Percentiles rank a stretch among this genome's conserved stretches.
Conservation (phyloP, 1,140 invertebrate genomes). For the Pseudomyrmex sp. region DNA sequence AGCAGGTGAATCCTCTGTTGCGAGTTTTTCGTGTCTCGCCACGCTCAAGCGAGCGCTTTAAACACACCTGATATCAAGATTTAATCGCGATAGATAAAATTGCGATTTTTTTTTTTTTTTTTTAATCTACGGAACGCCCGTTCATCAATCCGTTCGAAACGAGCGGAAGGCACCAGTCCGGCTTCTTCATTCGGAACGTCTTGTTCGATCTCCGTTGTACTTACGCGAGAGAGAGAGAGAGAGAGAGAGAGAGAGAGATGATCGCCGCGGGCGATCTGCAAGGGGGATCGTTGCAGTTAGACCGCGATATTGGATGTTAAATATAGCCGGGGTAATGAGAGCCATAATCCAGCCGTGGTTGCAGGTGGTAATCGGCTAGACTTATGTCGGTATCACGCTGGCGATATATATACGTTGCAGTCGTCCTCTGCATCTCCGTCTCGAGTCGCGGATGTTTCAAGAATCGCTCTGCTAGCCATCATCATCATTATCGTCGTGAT, state of each 20-base stretch:
- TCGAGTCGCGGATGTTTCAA: not conserved
- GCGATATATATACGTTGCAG: constrained; percentile 27
- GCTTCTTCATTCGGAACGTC: not conserved
- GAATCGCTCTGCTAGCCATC: constrained; percentile 7
- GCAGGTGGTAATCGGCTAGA: constrained; percentile 63
- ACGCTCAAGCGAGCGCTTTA: not conserved
- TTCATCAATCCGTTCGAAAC: constrained; percentile 16
- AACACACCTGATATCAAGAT: constrained; percentile 10
- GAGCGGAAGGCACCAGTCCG: not conserved
- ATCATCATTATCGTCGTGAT: constrained; percentile 36
- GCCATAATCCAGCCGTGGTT: constrained; percentile 63
- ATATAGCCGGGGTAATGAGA: constrained; percentile 66
- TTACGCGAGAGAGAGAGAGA: no score
- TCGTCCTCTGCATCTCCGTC: not conserved
- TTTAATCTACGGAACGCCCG: not conserved
- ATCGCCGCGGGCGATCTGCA: not conserved
- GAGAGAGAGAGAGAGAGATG: not conserved
- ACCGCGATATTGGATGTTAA: constrained; percentile 56
- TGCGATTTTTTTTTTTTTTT: not conserved
- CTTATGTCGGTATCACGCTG: constrained; percentile 40
- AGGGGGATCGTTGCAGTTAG: not conserved
- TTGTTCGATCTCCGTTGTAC: not conserved
- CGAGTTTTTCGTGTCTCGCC: not conserved
- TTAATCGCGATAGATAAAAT: constrained; percentile 28
- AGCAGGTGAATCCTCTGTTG: constrained; percentile 25